Percentiles rank a stretch among this genome's conserved stretches.
These are phyloP conservation scores for Bubo blakistoni DNA, from an alignment of 2,113 vertebrate genomes.

Conservation along the genomic window DNA sequence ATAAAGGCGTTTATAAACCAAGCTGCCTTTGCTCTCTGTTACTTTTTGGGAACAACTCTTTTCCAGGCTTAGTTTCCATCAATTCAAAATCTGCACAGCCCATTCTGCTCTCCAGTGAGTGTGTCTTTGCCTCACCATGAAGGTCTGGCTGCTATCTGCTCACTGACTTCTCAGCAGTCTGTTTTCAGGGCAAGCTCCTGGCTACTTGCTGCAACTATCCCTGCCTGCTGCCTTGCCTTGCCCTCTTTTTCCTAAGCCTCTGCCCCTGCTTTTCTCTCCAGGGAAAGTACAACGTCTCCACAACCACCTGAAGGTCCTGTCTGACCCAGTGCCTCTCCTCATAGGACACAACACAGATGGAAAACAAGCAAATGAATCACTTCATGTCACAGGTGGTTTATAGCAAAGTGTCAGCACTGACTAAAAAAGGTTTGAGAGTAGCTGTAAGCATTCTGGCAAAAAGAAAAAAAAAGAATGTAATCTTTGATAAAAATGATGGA, in stretches of 20 bases:
- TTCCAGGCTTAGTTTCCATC: not conserved
- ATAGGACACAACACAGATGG: not conserved
- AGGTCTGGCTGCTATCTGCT: not conserved
- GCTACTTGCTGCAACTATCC: not conserved
- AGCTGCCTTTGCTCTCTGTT: not conserved
- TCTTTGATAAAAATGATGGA: conserved; percentile 21
- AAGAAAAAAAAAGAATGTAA: not conserved
- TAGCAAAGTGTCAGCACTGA: not conserved
- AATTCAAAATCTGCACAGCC: not conserved
- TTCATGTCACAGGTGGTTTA: conserved; percentile 21
- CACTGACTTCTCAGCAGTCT: not conserved
- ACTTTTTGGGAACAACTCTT: not conserved
- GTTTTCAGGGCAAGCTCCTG: not conserved
- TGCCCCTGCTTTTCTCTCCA: not conserved
- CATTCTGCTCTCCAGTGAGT: not conserved
- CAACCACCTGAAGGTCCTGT: not conserved
- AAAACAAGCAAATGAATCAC: conserved; percentile 4
- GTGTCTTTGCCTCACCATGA: not conserved
- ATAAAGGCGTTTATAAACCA: not conserved
- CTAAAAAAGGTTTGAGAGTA: conserved; percentile 23
- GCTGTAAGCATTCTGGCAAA: conserved; percentile 9
- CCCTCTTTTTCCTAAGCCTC: not conserved
- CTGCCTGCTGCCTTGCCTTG: not conserved
- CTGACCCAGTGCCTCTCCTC: not conserved
- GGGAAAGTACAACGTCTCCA: not conserved